Evolutionary conservation across 2,888 invertebrate genomes (phyloP).

Genomic region (Cybosia mesomella): DNA sequence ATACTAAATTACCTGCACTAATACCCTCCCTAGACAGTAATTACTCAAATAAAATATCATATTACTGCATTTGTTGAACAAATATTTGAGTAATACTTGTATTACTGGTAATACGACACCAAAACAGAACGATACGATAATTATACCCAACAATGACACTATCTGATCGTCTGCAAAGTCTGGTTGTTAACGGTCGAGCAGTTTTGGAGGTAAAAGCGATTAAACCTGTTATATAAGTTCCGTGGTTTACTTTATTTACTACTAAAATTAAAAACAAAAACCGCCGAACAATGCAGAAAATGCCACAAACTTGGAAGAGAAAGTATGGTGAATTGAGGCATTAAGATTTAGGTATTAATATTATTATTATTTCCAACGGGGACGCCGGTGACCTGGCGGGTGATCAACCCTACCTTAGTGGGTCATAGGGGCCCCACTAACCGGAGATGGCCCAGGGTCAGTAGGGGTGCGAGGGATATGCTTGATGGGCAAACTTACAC

Average conservation of each 20-base stretch:
- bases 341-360: no score
- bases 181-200: conserved; percentile 47
- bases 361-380: no score
- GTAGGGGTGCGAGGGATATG: no score
- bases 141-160: conserved; percentile 76
- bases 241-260: neutral
- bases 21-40: conserved; percentile 34
- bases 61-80: conserved; percentile 66
- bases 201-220: conserved; percentile 38
- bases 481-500: no score
- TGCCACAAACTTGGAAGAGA: neutral
- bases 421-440: no score
- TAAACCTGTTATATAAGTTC: neutral
- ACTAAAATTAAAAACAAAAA: neutral
- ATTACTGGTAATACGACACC: conserved; percentile 62
- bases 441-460: no score
- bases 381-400: no score
- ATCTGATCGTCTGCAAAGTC: conserved; percentile 61
- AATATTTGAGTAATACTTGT: conserved; percentile 65
- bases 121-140: conserved; percentile 69
- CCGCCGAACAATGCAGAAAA: neutral
- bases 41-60: conserved; percentile 65
- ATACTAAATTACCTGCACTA: conserved; percentile 34
- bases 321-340: no score
- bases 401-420: no score